Percentiles rank a stretch among this genome's conserved stretches.
phyloP scores from a whole-genome alignment of 1,140 invertebrate genomes.

The Prorops nasuta region DNA sequence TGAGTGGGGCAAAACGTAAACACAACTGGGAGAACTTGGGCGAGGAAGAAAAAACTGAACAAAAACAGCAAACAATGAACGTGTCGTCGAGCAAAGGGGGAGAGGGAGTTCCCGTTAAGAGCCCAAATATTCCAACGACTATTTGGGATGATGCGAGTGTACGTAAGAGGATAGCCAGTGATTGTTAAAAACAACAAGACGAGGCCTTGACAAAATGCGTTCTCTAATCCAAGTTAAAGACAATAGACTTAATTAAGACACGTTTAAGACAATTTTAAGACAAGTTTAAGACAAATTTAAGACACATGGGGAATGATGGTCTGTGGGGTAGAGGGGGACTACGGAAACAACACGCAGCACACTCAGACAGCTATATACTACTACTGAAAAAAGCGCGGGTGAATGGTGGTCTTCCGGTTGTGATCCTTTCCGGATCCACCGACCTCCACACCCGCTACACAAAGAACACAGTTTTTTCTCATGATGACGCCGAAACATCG shows the following conservation, averaged over 20 bases:
- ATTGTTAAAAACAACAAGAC: neutral
- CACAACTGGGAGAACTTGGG: too few relatives aligned
- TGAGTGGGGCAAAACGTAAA: too few relatives aligned
- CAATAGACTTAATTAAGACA: too few relatives aligned
- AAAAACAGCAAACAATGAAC: slow-evolving; percentile 2
- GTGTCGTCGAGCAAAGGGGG: too few relatives aligned
- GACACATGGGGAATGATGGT: too few relatives aligned
- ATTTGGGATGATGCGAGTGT: neutral
- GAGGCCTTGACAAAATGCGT: neutral
- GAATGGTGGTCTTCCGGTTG: slow-evolving; percentile 1
- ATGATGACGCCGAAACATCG: slow-evolving; percentile 27
- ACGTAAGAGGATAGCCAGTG: neutral
- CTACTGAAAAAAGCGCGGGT: slow-evolving; percentile 10
- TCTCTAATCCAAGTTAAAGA: too few relatives aligned
- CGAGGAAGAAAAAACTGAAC: neutral
- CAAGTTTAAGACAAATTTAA: too few relatives aligned
- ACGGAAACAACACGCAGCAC: slow-evolving; percentile 40
- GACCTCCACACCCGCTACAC: slow-evolving; percentile 6
- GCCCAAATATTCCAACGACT: too few relatives aligned
- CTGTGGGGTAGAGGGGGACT: neutral
- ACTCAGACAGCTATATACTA: slow-evolving; percentile 42
- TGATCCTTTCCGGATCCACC: slow-evolving; percentile 3
- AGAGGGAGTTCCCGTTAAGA: too few relatives aligned
- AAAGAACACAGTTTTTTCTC: slow-evolving; percentile 15
- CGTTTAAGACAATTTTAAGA: too few relatives aligned